Conservation (phyloP, 2,888 invertebrate genomes). For the Tridacna gigas region DNA sequence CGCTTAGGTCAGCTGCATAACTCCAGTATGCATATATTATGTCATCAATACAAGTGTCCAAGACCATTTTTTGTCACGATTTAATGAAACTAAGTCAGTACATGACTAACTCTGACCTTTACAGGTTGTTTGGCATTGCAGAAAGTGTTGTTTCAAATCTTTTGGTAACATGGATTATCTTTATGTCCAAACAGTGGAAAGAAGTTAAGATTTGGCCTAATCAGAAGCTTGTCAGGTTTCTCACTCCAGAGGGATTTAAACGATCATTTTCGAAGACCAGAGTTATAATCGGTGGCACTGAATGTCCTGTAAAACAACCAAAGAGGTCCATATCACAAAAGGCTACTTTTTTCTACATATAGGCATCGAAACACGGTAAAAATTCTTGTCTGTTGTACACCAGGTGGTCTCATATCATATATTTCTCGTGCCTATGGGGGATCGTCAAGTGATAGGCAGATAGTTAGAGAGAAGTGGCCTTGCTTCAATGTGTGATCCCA, state of each 20-base stretch:
- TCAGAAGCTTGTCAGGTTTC: constrained; percentile 56
- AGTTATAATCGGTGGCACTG: constrained; percentile 69
- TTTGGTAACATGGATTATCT: too few relatives aligned
- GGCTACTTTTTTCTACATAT: constrained; percentile 67
- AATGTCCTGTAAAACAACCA: constrained; percentile 69
- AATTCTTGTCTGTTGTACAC: constrained; percentile 60
- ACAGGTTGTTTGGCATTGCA: too few relatives aligned
- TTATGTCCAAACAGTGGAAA: too few relatives aligned
- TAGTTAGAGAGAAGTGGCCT: constrained; percentile 51
- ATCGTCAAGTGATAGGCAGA: constrained; percentile 68
- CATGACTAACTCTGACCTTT: too few relatives aligned
- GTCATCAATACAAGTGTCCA: too few relatives aligned
- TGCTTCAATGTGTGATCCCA: constrained; percentile 54
- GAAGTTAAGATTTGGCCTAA: too few relatives aligned
- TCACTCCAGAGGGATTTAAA: constrained; percentile 58
- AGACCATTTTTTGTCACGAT: too few relatives aligned
- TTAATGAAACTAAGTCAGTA: too few relatives aligned
- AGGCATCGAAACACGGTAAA: constrained; percentile 73
- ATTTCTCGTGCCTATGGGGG: constrained; percentile 69
- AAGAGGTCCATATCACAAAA: constrained; percentile 63
- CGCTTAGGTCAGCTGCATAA: too few relatives aligned
- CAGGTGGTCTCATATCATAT: constrained; percentile 66
- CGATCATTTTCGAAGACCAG: constrained; percentile 63
- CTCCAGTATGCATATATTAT: too few relatives aligned
- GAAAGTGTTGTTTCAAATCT: too few relatives aligned